Conservation (phyloP, 2,797 vertebrate species). For the Salarias fasciatus region DNA sequence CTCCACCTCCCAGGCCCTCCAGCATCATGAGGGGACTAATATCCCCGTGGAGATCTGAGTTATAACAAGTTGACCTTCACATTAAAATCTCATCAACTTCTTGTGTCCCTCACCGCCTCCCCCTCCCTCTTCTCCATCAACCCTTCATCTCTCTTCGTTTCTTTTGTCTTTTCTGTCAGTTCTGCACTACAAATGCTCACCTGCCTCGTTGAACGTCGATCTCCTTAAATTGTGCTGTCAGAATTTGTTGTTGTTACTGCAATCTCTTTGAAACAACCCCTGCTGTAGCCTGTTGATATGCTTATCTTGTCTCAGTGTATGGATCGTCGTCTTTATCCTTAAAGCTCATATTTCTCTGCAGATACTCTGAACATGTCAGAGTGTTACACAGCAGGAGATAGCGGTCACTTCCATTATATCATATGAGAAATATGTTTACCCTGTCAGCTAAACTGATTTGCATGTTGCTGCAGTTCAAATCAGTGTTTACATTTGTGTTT, state of each 20-base stretch:
- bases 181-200: constrained; percentile 39
- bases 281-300: constrained; percentile 9
- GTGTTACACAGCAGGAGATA: too few species aligned
- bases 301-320: constrained; percentile 12
- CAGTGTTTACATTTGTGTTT: neutral
- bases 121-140: constrained; percentile 39
- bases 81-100: constrained; percentile 80
- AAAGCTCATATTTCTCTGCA: too few species aligned
- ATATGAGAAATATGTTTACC: too few species aligned
- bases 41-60: constrained; percentile 72
- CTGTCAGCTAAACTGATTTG: neutral
- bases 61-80: constrained; percentile 81
- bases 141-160: constrained; percentile 45
- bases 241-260: constrained; percentile 28
- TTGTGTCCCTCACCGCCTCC: constrained; percentile 48
- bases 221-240: constrained; percentile 34
- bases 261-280: constrained; percentile 17
- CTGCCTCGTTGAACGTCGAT: constrained; percentile 26
- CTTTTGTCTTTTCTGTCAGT: constrained; percentile 36
- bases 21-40: constrained; percentile 65
- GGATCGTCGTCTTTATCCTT: constrained; percentile 11
- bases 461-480: neutral
- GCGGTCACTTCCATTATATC: too few species aligned
- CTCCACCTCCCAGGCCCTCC: constrained; percentile 18
- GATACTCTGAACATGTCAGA: too few species aligned